Conservation (phyloP, 2,888 invertebrate species). For the Lydus trimaculatus region DNA sequence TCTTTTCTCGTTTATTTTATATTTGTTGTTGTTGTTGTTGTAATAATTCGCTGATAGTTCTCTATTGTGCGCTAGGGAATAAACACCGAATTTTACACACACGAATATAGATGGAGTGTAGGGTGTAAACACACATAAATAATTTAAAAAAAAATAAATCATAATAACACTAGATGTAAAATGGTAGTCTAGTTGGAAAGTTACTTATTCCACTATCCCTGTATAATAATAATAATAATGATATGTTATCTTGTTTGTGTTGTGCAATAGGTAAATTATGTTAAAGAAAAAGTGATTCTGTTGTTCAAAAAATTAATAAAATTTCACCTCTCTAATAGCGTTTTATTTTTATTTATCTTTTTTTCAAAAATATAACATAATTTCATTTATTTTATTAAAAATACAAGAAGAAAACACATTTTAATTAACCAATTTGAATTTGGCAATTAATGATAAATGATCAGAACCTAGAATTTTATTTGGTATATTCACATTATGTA, state of each 20-base stretch:
- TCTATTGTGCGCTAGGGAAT: slow-evolving; percentile 51
- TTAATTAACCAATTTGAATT: slow-evolving; percentile 66
- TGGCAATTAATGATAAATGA: slow-evolving; percentile 81
- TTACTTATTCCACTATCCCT: slow-evolving; percentile 56
- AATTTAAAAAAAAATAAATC: slow-evolving; percentile 27
- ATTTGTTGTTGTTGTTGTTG: slow-evolving; percentile 19
- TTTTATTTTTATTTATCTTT: background rate
- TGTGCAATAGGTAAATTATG: slow-evolving; percentile 48
- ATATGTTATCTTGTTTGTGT: slow-evolving; percentile 57
- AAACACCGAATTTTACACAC: slow-evolving; percentile 49
- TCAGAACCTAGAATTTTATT: slow-evolving; percentile 80
- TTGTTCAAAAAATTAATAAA: slow-evolving; percentile 47
- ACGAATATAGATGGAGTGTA: slow-evolving; percentile 21
- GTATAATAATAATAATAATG: slow-evolving; percentile 52
- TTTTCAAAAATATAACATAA: background rate
- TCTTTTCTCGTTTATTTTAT: no score
- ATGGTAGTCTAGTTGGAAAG: slow-evolving; percentile 51
- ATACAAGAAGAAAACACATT: background rate
- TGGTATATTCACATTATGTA: slow-evolving; percentile 71
- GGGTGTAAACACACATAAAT: slow-evolving; percentile 17
- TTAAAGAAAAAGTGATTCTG: slow-evolving; percentile 54
- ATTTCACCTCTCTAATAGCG: slow-evolving; percentile 1
- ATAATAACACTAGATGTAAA: slow-evolving; percentile 42
- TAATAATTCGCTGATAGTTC: slow-evolving; percentile 52
- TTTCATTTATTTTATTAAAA: no score